phyloP scores from a whole-genome alignment of 2,888 invertebrate genomes.

The Cyclophora albipunctata region DNA sequence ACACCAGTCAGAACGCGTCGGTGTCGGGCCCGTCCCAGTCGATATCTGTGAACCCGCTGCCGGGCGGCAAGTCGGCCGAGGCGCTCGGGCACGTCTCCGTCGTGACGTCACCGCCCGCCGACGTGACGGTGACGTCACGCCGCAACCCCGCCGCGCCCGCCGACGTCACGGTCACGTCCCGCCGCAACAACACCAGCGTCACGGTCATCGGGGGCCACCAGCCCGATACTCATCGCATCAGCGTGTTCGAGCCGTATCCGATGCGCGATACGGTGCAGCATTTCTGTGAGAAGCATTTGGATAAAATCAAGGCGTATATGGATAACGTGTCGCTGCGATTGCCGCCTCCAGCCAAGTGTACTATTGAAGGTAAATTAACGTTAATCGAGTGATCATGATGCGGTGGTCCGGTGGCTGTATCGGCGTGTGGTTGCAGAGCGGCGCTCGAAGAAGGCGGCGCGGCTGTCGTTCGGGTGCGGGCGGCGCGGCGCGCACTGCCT shows the following conservation, averaged over 20 bases:
- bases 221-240: slow-evolving; percentile 58
- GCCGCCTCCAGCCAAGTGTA: slow-evolving; percentile 94
- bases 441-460: slow-evolving; percentile 91
- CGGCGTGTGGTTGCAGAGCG: slow-evolving; percentile 71
- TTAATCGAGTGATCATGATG: background rate
- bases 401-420: background rate
- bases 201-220: slow-evolving; percentile 70
- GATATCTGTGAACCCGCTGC: slow-evolving; percentile 57
- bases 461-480: slow-evolving; percentile 93
- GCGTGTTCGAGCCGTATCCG: slow-evolving; percentile 92
- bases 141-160: slow-evolving; percentile 43
- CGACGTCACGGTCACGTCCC: slow-evolving; percentile 77
- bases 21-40: slow-evolving; percentile 50
- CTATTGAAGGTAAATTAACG: slow-evolving; percentile 85
- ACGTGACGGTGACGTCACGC: slow-evolving; percentile 77
- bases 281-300: slow-evolving; percentile 95
- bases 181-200: slow-evolving; percentile 83
- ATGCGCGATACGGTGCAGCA: slow-evolving; percentile 95
- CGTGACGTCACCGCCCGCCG: slow-evolving; percentile 76
- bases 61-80: slow-evolving; percentile 55
- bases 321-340: slow-evolving; percentile 87
- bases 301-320: slow-evolving; percentile 94
- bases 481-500: slow-evolving; percentile 92
- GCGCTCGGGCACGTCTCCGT: slow-evolving; percentile 56
- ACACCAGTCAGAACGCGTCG: slow-evolving; percentile 10